Evolutionary conservation across 2,797 vertebrate species (phyloP).

Genomic region (Rhodeus uyekii): DNA sequence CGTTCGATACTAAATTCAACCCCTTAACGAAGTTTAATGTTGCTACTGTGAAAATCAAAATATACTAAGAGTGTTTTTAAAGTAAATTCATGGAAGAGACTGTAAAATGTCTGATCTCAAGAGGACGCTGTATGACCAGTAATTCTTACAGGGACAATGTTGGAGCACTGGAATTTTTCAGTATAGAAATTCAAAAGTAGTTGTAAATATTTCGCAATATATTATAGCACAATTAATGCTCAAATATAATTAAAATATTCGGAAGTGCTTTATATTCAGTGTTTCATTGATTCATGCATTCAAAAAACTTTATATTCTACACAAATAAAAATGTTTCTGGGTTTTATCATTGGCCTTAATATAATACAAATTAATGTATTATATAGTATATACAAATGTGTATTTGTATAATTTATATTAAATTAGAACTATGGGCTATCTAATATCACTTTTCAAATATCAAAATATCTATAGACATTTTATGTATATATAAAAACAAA

Average conservation of each 20-base stretch:
- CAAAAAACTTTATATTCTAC: neutral
- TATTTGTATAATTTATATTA: too few species aligned
- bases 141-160: neutral
- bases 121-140: conserved; percentile 17
- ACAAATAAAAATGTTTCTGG: neutral
- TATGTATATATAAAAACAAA: too few species aligned
- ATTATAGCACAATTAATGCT: neutral
- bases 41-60: neutral
- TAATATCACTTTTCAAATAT: too few species aligned
- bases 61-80: neutral
- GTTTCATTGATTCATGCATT: neutral
- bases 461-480: too few species aligned
- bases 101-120: neutral
- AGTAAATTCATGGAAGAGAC: neutral
- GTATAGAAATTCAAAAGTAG: neutral
- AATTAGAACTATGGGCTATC: too few species aligned
- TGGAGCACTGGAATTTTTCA: neutral
- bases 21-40: too few species aligned
- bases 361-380: too few species aligned
- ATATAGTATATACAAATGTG: too few species aligned
- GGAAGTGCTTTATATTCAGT: neutral
- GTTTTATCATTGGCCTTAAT: too few species aligned
- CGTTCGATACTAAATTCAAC: neutral
- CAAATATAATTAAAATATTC: neutral
- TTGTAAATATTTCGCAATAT: neutral